Base-by-base conservation (phyloP, 2,797 vertebrate genomes). In the Epinephelus malabaricus region DNA sequence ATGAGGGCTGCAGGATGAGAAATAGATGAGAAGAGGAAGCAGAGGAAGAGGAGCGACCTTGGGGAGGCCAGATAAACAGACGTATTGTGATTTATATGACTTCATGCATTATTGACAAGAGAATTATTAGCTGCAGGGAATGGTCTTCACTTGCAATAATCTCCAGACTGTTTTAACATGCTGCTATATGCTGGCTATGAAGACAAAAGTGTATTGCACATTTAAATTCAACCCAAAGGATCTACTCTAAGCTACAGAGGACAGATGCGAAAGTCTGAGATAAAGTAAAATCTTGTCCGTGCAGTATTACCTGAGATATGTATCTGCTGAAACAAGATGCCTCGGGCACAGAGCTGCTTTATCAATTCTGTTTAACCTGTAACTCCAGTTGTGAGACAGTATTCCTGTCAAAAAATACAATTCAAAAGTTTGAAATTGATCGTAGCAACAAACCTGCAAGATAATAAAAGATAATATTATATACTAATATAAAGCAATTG, bases 91-190 rank as follows among this genome's bases (percentile, higher is more conserved):
- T 88, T 89, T 78, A 91, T 93, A 73, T 81, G 82, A 75, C 84
- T 88, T 84, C 76, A 90, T 93, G 83, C 79, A 93, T 92, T 93
- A 92, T 92, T 93, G 91, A 91, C 85, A 84, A 80, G 78, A 21
- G 46, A 78, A 85, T 86, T 90, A 89, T 89, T 82, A 82, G 73
- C 83, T 82, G 58, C 72, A 78, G 89, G 81, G 61, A 76, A 78
- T 40, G 30, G 56, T 90, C 85, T 74, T 79, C 77, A 56, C 38
- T 85, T 73, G 66, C 65, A 85, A 90, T 93, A 83, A 90, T 86
- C 76, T 83, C 72, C 73, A 75, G 78, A 83, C 76, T 78, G 51
- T 55, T 86, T 66, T 89, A 81, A 88, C 72, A 81, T 46, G 46
- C 72, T 58, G 81, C 77, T 79, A 18, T 70, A 84, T 0, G 9